Base-by-base conservation (phyloP, 2,888 invertebrate species). In the Perithous albicinctus region DNA sequence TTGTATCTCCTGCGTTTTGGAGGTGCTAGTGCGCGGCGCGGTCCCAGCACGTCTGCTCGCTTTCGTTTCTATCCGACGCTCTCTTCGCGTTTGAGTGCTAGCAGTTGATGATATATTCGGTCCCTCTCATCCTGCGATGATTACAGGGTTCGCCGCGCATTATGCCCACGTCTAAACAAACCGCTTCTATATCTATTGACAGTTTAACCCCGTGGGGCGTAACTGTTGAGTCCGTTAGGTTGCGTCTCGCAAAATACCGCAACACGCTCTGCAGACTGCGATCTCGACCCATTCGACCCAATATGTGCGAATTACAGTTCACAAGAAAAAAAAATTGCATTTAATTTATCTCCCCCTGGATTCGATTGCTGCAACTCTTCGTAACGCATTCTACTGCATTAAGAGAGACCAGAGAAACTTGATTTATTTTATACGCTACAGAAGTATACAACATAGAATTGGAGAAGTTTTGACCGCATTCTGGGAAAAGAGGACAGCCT, bases 81-180 rank as follows among this genome's bases (percentile, higher is more conserved):
- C 59, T 80, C 85, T 84, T 70, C 59, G 35, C 54, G 29, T 67
- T 79, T 67, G 67, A 70, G 66, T 67, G 56, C 81, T 51, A 48
- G 63, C 8, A n/a, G 81, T 84, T 82, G 83, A 77, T 90, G 88
- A 91, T 90, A 87, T 88, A 89, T 89, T 85, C 88, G 89, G 87
- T 87, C 87, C 89, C 88, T 86, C 88, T 90, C 89, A 89, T 89
- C 80, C 87, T 85, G 80, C 86, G 87, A 87, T 91, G 89, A 91
- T 91, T 91, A 91, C 87, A 88, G 91, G 91, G 88, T 87, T 86
- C 85, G 80, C 82, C 79, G 85, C 73, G 87, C 87, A 91, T 91
- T 91, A 91, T 90, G 88, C 88, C 88, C 86, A 87, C 87, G 88
- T 91, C 91, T 91, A 91, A 91, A 91, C 91, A 91, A 91, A 91